Percentiles rank a stretch among this genome's conserved stretches.
Conservation (phyloP, 1,140 invertebrate genomes). For the Philopotamus ludificatus region DNA sequence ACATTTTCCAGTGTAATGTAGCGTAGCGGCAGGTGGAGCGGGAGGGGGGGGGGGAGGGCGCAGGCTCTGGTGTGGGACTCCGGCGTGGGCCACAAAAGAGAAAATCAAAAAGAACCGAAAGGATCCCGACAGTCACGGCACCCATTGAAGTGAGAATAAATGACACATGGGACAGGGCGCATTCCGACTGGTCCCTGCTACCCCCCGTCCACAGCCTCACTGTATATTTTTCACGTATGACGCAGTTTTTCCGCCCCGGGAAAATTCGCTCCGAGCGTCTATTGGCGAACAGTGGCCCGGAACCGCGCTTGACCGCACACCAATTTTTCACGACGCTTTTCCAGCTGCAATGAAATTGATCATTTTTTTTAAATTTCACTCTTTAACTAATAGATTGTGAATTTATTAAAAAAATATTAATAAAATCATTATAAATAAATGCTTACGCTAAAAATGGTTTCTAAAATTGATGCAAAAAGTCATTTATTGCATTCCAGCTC, state of each 20-base stretch:
- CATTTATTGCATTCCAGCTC: too few species aligned
- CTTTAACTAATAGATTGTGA: too few species aligned
- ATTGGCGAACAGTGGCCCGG: too few species aligned
- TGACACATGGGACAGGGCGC: constrained; percentile 11
- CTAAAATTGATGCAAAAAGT: too few species aligned
- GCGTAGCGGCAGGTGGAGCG: background rate
- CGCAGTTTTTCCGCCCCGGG: constrained; percentile 1
- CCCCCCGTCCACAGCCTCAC: constrained; percentile 3
- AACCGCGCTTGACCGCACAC: too few species aligned
- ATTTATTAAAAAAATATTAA: too few species aligned
- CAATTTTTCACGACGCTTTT: too few species aligned
- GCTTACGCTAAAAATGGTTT: too few species aligned
- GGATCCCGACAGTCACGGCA: constrained; percentile 20
- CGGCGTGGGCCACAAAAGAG: background rate
- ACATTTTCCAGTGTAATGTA: constrained; percentile 27
- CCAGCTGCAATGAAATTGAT: too few species aligned
- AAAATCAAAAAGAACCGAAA: constrained; percentile 15
- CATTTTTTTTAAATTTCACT: too few species aligned
- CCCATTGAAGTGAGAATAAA: constrained; percentile 23
- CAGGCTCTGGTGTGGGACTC: background rate
- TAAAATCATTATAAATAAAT: too few species aligned
- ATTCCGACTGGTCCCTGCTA: constrained; percentile 10
- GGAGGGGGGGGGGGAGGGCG: background rate
- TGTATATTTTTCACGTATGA: background rate
- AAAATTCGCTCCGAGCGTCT: constrained; percentile 9